Percentiles rank a stretch among this genome's conserved stretches.
Conservation (phyloP, 2,113 vertebrate species). For the Sorex fumeus region DNA sequence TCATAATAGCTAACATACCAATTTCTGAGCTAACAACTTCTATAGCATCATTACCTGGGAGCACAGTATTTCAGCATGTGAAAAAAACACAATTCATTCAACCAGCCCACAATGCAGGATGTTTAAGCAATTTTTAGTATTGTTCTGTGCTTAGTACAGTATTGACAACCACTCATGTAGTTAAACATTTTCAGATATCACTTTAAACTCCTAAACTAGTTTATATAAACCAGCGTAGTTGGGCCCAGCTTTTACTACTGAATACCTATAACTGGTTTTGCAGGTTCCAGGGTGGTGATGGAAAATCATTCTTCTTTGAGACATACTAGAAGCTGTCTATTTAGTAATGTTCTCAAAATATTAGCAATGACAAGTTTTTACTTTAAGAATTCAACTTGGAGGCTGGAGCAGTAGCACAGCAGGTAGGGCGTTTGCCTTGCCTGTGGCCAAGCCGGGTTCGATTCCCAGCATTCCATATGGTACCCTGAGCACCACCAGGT, state of each 20-base stretch:
- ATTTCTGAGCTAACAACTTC: background rate
- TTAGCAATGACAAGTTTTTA: background rate
- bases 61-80: background rate
- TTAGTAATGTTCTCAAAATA: background rate
- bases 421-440: too few relatives aligned
- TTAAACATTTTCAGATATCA: background rate
- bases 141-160: background rate
- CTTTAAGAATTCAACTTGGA: conserved; percentile 18
- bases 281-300: background rate
- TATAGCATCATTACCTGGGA: background rate
- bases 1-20: background rate
- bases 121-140: background rate
- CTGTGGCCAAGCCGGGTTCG: too few relatives aligned
- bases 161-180: background rate
- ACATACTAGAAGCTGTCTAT: background rate
- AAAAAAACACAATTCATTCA: background rate
- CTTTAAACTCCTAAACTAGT: background rate
- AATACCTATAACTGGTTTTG: background rate
- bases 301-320: background rate
- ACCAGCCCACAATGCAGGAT: background rate
- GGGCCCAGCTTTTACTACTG: background rate
- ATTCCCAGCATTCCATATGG: too few relatives aligned
- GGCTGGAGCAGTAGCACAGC: too few relatives aligned
- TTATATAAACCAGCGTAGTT: background rate
- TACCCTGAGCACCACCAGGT: too few relatives aligned